Evolutionary conservation across 23 tunicate genomes (phyloP).

Genomic region (Aplidium turbinatum): DNA sequence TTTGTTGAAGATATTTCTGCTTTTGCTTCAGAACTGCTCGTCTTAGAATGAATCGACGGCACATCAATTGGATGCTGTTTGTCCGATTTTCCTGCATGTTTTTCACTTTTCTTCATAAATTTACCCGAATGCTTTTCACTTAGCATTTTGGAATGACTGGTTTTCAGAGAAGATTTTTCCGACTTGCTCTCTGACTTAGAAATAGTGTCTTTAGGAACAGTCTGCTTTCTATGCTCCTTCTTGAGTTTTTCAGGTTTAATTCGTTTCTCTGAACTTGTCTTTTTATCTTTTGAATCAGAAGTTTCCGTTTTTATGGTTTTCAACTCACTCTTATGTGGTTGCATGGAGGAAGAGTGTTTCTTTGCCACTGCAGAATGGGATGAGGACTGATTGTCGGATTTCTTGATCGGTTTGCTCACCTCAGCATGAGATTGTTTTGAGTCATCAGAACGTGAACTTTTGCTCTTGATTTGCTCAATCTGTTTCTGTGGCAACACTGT

Average conservation of each 20-base stretch:
- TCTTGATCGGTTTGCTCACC: too few species aligned
- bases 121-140: neutral
- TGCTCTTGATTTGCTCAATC: too few species aligned
- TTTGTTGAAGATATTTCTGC: neutral
- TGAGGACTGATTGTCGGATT: too few species aligned
- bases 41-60: neutral
- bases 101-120: neutral
- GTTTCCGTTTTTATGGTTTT: neutral
- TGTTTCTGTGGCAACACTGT: too few species aligned
- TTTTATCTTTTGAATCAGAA: slow-evolving; percentile 6
- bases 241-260: slow-evolving; percentile 6
- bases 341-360: too few species aligned
- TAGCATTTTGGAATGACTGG: neutral
- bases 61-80: too few species aligned
- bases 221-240: slow-evolving; percentile 11
- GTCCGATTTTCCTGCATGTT: neutral
- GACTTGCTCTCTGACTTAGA: slow-evolving; percentile 8
- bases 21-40: neutral
- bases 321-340: neutral
- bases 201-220: neutral
- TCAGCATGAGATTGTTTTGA: too few species aligned
- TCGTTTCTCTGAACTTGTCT: neutral
- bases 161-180: neutral
- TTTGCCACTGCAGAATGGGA: too few species aligned
- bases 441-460: too few species aligned